Evolutionary conservation across 2,888 invertebrate species (phyloP).

Genomic region (Terebella lapidaria): DNA sequence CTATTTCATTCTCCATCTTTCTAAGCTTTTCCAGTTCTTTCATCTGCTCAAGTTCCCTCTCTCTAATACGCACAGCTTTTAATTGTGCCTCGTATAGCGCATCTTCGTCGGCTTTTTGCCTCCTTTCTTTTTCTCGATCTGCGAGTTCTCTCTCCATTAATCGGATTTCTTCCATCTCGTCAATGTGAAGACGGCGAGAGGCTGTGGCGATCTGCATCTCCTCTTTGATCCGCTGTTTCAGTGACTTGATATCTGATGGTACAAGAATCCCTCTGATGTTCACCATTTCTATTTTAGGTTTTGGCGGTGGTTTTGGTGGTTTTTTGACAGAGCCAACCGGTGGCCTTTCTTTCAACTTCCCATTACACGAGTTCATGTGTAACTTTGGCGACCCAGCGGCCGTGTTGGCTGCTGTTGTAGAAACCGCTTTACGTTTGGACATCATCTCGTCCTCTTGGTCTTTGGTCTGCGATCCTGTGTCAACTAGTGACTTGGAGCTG

Average conservation of each 20-base stretch:
- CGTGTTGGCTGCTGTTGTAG: not conserved
- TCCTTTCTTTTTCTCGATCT: constrained; percentile 19
- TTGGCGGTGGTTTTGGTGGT: constrained; percentile 1
- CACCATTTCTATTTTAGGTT: constrained; percentile 22
- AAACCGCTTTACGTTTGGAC: not conserved
- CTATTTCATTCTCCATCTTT: not conserved
- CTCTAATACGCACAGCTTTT: constrained; percentile 17
- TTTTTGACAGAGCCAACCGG: not conserved
- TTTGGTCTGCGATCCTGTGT: not conserved
- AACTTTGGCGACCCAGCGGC: not conserved
- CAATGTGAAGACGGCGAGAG: constrained; percentile 50
- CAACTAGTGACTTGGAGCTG: not conserved
- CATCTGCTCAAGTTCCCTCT: constrained; percentile 9
- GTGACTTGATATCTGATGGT: constrained; percentile 46
- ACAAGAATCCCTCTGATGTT: constrained; percentile 47
- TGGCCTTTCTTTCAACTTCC: not conserved
- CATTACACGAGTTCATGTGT: not conserved
- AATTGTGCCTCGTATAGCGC: constrained; percentile 3
- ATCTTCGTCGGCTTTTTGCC: constrained; percentile 6
- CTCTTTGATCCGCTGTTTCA: constrained; percentile 53
- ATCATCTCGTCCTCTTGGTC: constrained; percentile 4
- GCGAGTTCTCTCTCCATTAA: constrained; percentile 38
- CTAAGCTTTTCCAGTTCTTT: not conserved
- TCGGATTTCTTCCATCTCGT: constrained; percentile 54
- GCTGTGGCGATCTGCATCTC: constrained; percentile 55